Percentiles rank a stretch among this genome's conserved stretches.
Evolutionary conservation across 2,888 invertebrate genomes (phyloP).

Genomic region (Pardosa pseudoannulata): DNA sequence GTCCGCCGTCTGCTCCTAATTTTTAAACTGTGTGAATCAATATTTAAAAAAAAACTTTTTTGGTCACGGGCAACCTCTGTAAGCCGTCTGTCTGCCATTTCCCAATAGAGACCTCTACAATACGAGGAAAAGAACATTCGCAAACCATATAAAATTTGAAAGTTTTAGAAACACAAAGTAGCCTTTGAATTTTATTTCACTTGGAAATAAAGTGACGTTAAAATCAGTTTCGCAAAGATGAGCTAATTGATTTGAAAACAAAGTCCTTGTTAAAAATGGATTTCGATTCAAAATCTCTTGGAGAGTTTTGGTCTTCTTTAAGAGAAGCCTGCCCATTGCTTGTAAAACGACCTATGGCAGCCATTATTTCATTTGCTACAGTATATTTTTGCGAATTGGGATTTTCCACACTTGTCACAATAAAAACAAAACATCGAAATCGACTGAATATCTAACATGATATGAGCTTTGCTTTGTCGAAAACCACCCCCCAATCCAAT

Average conservation of each 20-base stretch:
- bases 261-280: constrained; percentile 47
- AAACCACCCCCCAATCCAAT: constrained; percentile 46
- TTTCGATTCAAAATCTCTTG: neutral
- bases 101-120: too few species aligned
- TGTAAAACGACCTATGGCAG: constrained; percentile 47
- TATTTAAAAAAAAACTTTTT: too few species aligned
- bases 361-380: constrained; percentile 46
- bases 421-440: constrained; percentile 50
- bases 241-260: constrained; percentile 44
- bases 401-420: constrained; percentile 43
- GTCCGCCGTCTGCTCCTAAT: too few species aligned
- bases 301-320: constrained; percentile 24
- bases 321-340: constrained; percentile 51
- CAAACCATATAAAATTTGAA: too few species aligned
- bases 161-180: too few species aligned
- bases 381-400: constrained; percentile 44
- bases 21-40: too few species aligned
- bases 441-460: constrained; percentile 40
- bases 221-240: too few species aligned
- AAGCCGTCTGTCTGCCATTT: too few species aligned
- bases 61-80: too few species aligned
- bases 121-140: too few species aligned
- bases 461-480: constrained; percentile 48
- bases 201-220: too few species aligned
- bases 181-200: too few species aligned